phyloP scores from a whole-genome alignment of 2,113 vertebrate species.

The Varanus komodoensis region DNA sequence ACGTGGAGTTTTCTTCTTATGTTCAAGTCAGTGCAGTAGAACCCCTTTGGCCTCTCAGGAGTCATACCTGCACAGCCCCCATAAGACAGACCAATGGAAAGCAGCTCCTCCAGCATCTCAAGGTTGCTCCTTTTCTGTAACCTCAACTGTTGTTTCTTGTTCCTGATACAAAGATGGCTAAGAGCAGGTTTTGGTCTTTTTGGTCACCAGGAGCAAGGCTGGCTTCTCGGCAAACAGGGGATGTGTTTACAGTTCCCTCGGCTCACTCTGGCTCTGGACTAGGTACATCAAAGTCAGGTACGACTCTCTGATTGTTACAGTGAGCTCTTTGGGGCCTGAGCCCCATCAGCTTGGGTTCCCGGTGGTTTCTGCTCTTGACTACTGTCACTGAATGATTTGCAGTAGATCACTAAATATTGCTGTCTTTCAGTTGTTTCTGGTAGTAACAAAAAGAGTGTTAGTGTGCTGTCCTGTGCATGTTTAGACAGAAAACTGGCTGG shows the following conservation, averaged over 20 bases:
- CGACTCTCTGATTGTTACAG: neutral
- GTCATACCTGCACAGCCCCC: neutral
- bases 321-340: no score
- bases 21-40: no score
- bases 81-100: neutral
- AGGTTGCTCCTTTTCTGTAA: neutral
- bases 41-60: neutral
- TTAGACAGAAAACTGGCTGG: no score
- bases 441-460: neutral
- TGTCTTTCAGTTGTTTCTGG: neutral
- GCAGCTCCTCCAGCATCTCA: neutral
- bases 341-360: neutral
- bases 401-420: neutral
- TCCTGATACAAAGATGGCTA: slow-evolving; percentile 2
- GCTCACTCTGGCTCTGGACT: neutral
- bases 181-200: slow-evolving; percentile 3
- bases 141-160: neutral
- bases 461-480: no score
- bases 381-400: neutral
- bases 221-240: slow-evolving; percentile 10
- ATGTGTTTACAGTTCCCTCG: slow-evolving; percentile 32
- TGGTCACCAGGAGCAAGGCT: slow-evolving; percentile 43
- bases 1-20: no score
- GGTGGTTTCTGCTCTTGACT: neutral
- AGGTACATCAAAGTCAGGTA: slow-evolving; percentile 58